Conservation (phyloP, 2,888 invertebrate genomes). For the Acrocera orbiculus region DNA sequence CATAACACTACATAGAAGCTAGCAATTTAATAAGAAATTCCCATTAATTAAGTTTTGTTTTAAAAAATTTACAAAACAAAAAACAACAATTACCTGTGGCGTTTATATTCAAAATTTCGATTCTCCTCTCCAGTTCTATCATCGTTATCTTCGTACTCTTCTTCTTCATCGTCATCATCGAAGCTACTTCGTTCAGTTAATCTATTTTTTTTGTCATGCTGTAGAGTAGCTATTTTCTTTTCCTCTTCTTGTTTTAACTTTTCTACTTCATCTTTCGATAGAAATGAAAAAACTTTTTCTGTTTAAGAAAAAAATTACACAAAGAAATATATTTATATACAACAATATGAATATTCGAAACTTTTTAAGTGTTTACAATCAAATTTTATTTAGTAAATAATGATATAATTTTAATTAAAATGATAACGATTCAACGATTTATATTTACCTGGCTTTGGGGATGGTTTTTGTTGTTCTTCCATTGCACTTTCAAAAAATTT, state of each 20-base stretch:
- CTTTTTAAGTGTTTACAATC: too few relatives aligned
- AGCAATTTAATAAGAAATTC: too few relatives aligned
- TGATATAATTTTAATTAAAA: background rate
- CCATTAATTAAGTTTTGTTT: too few relatives aligned
- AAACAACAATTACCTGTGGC: conserved; percentile 11
- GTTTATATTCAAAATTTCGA: conserved; percentile 13
- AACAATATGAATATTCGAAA: too few relatives aligned
- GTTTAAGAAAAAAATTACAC: conserved; percentile 19
- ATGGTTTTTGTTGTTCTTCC: conserved; percentile 76
- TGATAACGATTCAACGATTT: too few relatives aligned
- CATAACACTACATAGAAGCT: too few relatives aligned
- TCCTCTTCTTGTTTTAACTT: conserved; percentile 88
- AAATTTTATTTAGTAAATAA: too few relatives aligned
- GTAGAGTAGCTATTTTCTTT: conserved; percentile 54
- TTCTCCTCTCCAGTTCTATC: conserved; percentile 18
- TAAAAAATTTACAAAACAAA: too few relatives aligned
- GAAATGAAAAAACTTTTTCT: conserved; percentile 86
- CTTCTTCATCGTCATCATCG: conserved; percentile 17
- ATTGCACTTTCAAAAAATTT: conserved; percentile 92
- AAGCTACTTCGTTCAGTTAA: conserved; percentile 22
- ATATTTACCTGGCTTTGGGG: conserved; percentile 59
- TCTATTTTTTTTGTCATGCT: conserved; percentile 31
- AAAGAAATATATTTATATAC: too few relatives aligned
- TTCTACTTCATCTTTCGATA: conserved; percentile 86
- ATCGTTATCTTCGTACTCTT: conserved; percentile 11